Evolutionary conservation across 23 tunicate species (phyloP).

Genomic region (Phallusia fumigata): DNA sequence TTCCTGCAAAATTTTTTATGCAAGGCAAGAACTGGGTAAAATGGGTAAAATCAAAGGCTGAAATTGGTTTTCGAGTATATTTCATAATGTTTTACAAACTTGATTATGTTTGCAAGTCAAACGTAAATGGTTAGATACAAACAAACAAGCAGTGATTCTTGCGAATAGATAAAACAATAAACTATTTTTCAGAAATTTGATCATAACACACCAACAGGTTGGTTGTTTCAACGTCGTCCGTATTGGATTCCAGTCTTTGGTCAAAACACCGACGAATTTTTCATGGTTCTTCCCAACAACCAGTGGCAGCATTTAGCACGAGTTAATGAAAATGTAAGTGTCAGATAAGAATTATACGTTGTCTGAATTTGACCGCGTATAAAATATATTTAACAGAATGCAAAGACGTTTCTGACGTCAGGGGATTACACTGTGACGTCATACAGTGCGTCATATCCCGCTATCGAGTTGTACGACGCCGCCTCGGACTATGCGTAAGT

Average conservation of each 20-base stretch:
- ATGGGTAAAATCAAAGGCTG: not conserved
- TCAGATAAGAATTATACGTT: not conserved
- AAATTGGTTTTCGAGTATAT: too few species aligned
- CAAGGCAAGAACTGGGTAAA: not conserved
- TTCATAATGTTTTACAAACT: too few species aligned
- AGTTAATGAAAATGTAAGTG: slow-evolving; percentile 15
- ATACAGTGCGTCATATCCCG: slow-evolving; percentile 66
- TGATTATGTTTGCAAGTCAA: too few species aligned
- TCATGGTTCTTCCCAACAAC: slow-evolving; percentile 52
- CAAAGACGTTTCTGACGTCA: slow-evolving; percentile 27
- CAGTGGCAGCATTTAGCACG: slow-evolving; percentile 60
- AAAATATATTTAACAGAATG: not conserved
- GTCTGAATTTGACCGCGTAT: not conserved
- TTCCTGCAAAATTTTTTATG: not conserved
- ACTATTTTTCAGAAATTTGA: slow-evolving; percentile 17
- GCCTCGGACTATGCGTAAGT: slow-evolving; percentile 55
- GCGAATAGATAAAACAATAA: too few species aligned
- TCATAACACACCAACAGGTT: slow-evolving; percentile 36
- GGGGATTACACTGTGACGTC: slow-evolving; percentile 72
- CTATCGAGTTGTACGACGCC: slow-evolving; percentile 52
- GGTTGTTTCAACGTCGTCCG: slow-evolving; percentile 78
- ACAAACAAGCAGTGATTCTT: too few species aligned
- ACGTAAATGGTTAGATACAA: too few species aligned
- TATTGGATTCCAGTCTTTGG: slow-evolving; percentile 87
- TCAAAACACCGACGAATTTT: slow-evolving; percentile 39